A percentile compares a stretch with the other conserved stretches of the same genome.
Conservation (phyloP, 1,140 invertebrate species). For the Trigoniulus corallinus region DNA sequence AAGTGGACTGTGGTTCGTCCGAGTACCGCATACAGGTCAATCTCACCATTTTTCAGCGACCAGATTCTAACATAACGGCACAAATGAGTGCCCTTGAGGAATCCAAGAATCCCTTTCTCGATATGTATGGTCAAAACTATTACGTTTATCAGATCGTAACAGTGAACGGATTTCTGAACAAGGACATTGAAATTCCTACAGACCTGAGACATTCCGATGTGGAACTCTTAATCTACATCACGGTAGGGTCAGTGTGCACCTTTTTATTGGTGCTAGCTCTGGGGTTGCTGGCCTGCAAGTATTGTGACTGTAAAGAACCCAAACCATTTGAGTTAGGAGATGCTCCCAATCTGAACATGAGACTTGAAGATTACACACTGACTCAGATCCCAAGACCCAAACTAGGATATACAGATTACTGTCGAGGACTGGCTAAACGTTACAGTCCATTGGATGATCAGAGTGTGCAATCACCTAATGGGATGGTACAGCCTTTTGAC, state of each 20-base stretch:
- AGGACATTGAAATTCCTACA: background rate
- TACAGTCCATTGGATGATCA: conserved; percentile 11
- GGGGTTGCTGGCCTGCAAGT: conserved; percentile 3
- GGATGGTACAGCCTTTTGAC: conserved; percentile 13
- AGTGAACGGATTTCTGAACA: background rate
- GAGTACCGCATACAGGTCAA: no score
- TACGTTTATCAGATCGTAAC: background rate
- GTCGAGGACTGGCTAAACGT: conserved; percentile 4
- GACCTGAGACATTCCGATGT: conserved; percentile 3
- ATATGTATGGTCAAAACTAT: background rate
- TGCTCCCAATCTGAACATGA: background rate
- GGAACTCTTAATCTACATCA: conserved; percentile 5
- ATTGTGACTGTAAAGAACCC: background rate
- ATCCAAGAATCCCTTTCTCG: background rate
- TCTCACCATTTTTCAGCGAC: no score
- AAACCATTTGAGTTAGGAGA: background rate
- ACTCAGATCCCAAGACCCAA: conserved; percentile 13
- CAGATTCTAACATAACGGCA: no score
- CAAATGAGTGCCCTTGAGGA: background rate
- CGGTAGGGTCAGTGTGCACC: conserved; percentile 1
- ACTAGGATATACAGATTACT: conserved; percentile 12
- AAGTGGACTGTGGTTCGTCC: no score
- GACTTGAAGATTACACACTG: conserved; percentile 14
- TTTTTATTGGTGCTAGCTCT: conserved; percentile 2
- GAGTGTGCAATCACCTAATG: conserved; percentile 6